A percentile compares a stretch with the other conserved stretches of the same genome.
phyloP scores from a whole-genome alignment of 2,797 vertebrate genomes.

The Alauda arvensis region DNA sequence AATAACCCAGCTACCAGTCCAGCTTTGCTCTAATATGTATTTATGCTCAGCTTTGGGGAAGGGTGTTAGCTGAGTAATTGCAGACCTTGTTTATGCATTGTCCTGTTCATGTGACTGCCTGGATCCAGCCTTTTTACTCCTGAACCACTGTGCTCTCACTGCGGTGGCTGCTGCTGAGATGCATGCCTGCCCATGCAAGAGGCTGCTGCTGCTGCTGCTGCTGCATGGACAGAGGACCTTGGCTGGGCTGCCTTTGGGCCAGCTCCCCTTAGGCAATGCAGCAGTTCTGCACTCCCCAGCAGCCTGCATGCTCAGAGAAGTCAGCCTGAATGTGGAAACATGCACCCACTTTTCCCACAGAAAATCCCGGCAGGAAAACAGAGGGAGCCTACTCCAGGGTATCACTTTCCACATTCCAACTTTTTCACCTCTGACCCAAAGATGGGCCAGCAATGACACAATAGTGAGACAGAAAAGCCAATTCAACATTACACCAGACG shows the following conservation, averaged over 20 bases:
- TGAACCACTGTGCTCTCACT: neutral
- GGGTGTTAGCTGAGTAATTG: neutral
- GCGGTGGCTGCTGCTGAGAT: accelerated
- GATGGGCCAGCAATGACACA: neutral
- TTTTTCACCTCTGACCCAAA: neutral
- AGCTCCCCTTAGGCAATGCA: neutral
- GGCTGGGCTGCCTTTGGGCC: neutral
- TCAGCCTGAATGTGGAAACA: neutral
- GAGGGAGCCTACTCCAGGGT: neutral
- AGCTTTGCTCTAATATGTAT: neutral
- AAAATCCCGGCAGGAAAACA: neutral
- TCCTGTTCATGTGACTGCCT: neutral
- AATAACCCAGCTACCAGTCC: neutral
- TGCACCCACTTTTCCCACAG: neutral
- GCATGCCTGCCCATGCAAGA: neutral
- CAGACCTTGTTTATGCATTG: neutral
- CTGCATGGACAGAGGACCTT: neutral
- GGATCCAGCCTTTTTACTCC: neutral
- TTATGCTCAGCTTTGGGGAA: neutral
- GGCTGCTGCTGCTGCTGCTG: neutral
- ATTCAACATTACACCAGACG: accelerated
- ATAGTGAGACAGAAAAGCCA: neutral
- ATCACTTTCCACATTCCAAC: neutral
- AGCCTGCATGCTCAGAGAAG: accelerated
- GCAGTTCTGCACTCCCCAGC: neutral